Percentiles rank a stretch among this genome's conserved stretches.
phyloP scores from a whole-genome alignment of 30 jellyfish, hydroid and myxozoan species.

The Chironex yamaguchii region DNA sequence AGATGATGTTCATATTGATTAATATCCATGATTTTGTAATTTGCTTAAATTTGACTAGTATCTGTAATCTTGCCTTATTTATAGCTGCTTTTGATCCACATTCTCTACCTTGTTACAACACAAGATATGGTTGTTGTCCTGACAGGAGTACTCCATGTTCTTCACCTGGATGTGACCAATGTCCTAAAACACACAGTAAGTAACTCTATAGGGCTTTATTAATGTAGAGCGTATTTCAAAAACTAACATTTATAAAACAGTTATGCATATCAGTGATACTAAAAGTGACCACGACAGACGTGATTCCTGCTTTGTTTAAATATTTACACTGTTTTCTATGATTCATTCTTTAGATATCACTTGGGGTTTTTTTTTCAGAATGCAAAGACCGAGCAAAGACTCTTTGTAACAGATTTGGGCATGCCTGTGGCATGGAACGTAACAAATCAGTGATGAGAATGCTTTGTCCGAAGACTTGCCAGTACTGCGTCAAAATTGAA shows the following conservation, averaged over 20 bases:
- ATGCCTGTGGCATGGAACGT: conserved; percentile 52
- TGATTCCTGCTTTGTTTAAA: too few relatives aligned
- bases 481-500: conserved; percentile 48
- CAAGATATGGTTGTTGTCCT: conserved; percentile 73
- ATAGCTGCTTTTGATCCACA: conserved; percentile 50
- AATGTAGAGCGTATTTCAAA: too few relatives aligned
- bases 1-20: neutral
- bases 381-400: neutral
- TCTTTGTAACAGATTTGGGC: conserved; percentile 16
- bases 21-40: neutral
- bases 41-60: neutral
- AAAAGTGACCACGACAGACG: too few relatives aligned
- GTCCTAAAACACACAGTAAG: conserved; percentile 23
- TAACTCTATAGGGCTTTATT: too few relatives aligned
- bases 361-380: neutral
- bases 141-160: conserved; percentile 72
- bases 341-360: too few relatives aligned
- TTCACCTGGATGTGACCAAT: conserved; percentile 65
- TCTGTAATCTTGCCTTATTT: neutral
- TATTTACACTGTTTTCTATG: too few relatives aligned
- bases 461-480: conserved; percentile 60
- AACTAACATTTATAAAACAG: too few relatives aligned
- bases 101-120: conserved; percentile 58
- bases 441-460: conserved; percentile 57
- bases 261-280: too few relatives aligned